Percentiles rank a stretch among this genome's conserved stretches.
Conservation (phyloP, 2,888 invertebrate genomes). For the Meganola albula region DNA sequence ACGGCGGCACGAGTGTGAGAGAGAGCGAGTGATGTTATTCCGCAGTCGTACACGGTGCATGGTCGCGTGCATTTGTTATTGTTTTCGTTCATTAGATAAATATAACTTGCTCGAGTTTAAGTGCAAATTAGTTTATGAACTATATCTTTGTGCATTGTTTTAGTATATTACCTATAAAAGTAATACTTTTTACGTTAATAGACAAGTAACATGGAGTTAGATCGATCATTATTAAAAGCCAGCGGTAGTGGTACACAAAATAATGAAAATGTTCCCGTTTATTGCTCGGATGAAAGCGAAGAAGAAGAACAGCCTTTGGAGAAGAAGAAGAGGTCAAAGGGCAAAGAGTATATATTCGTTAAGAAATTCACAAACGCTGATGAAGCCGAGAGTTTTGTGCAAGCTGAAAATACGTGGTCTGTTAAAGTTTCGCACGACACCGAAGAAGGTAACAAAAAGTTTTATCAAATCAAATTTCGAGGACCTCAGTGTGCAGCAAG, state of each 20-base stretch:
- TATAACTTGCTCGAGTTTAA: not conserved
- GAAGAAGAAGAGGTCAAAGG: conserved; percentile 2
- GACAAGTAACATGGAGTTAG: conserved; percentile 3
- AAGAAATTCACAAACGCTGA: not conserved
- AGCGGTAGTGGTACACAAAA: conserved; percentile 4
- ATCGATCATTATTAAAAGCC: conserved; percentile 3
- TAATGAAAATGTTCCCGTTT: conserved; percentile 5
- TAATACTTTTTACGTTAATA: not conserved
- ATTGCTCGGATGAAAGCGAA: conserved; percentile 6
- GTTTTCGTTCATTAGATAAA: not conserved
- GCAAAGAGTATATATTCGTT: not conserved
- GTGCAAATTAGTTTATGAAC: not conserved
- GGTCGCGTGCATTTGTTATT: not conserved
- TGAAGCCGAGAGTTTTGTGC: not conserved
- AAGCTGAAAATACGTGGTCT: not conserved
- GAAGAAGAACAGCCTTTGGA: conserved; percentile 2
- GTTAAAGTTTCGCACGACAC: not conserved
- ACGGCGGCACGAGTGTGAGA: too few relatives aligned
- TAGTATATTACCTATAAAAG: not conserved
- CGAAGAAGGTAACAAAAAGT: not conserved
- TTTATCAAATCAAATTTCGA: not conserved
- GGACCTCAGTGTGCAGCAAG: not conserved
- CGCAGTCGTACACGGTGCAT: not conserved
- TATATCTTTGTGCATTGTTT: too few relatives aligned
- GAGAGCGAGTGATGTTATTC: too few relatives aligned